Base-by-base conservation (phyloP, 2,113 vertebrate genomes). In the Bucco capensis region DNA sequence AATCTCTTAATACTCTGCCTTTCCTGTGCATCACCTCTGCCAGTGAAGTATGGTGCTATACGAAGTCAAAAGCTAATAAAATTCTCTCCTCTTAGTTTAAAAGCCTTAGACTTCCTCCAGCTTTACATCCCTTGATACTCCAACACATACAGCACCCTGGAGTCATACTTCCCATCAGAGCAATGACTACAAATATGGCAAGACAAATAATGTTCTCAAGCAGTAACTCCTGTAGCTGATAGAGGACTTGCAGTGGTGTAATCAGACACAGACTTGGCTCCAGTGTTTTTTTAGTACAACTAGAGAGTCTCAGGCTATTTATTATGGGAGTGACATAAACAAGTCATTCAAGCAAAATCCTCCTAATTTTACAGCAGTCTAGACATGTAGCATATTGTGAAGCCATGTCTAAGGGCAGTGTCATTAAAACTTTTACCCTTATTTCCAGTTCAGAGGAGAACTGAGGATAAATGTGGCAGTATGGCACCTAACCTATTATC, bases 281-380 rank as follows among this genome's bases (percentile, higher is more conserved):
- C 78, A 92, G 84, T 92, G 51, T 96, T 90, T 13, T 96, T 95
- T 95, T 92, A 89, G 92, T 93, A 92, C 71, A 91, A 64, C 46
- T 33, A 77, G 67, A 51, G 51, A 90, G 47, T 89, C 38, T 71
- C n/a, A 31, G 30, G 61, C 82, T 92, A 91, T 94, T 93, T 94
- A 88, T 95, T 85, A 95, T 44, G 75, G 79, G 79, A 95, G 74
- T 91, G 85, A 86, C 65, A 86, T 95, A 96, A 95, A 96, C 90
- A 96, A 96, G 74, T 94, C 62, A 73, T 86, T 94, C 91, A 79
- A 90, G 90, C 78, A 85, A 96, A 95, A 93, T 90, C 92, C 94
- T 92, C 42, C 77, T 93, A 88, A 87, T 95, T 95, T 95, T 91
- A 85, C 67, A 92, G 71, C 80, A 93, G 84, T 74, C 95, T 89